Percentiles rank a stretch among this genome's conserved stretches.
Conservation (phyloP, 2,797 vertebrate species). For the Bryconaethiops microstoma region DNA sequence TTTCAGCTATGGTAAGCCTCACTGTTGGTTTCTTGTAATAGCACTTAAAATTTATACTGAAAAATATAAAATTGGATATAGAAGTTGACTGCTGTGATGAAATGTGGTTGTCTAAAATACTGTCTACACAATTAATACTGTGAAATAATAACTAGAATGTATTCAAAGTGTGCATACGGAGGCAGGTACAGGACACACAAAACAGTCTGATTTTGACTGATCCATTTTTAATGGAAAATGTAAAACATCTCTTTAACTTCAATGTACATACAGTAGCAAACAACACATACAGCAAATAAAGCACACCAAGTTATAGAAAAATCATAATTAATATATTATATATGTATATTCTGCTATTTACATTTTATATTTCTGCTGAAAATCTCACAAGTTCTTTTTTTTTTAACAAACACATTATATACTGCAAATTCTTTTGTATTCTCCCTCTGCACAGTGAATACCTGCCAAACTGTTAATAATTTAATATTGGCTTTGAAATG, state of each 20-base stretch:
- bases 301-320: conserved; percentile 93
- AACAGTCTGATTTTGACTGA: conserved; percentile 75
- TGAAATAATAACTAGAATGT: no score
- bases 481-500: conserved; percentile 83
- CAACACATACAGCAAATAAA: conserved; percentile 90
- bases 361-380: conserved; percentile 82
- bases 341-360: conserved; percentile 87
- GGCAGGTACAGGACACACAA: neutral
- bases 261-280: conserved; percentile 91
- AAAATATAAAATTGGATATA: no score
- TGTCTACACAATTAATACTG: neutral
- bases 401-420: conserved; percentile 81
- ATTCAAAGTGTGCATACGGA: neutral
- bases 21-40: neutral
- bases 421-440: conserved; percentile 81
- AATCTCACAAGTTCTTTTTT: conserved; percentile 80
- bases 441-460: conserved; percentile 88
- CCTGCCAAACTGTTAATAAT: conserved; percentile 83
- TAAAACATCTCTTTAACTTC: conserved; percentile 90
- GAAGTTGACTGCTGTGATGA: no score
- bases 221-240: conserved; percentile 91
- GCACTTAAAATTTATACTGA: no score
- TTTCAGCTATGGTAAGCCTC: no score
- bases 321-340: conserved; percentile 93
- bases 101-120: neutral